Base-by-base conservation (phyloP, 1,140 invertebrate species). In the Anastrepha ludens region DNA sequence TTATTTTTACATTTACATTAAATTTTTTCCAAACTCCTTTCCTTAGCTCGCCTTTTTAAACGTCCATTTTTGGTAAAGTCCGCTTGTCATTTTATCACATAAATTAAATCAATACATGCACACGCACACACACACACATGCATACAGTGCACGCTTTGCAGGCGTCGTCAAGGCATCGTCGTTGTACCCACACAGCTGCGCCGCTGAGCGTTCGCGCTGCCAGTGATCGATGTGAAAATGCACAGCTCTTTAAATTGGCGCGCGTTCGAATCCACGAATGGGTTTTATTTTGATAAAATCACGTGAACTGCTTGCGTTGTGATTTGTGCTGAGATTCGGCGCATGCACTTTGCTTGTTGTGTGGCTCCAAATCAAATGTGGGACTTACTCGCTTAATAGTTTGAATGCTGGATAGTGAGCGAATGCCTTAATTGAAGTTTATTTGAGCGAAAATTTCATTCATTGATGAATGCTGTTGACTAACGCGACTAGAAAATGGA, bases 381-480 rank as follows among this genome's bases (percentile, higher is more conserved):
- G 74, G 74, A 81, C 55, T 81, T 70, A 44, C 50, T 55, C 8
- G 6, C 67, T 81, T 81, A 55, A 17, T 55, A 17, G 47, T 55
- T 81, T 29, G 29, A 29, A 29, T 29, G 29, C 29, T 81, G 6
- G 47, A 81, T 55, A 81, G 55, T 20, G 50, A 55, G 74, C 55
- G 47, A 81, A 81, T 81, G 74, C 74, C 74, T 81, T 81, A 81
- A 81, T 81, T 81, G 74, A 81, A 29, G 74, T 81, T 5, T 29
- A 67, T 29, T 81, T 17, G 41, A 74, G 13, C 39, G 70, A 81
- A 81, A 81, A 17, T 81, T 81, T 58, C 50, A 81, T 81, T 81
- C 74, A 81, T 81, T 81, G 47, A 81, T 81, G 74, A 81, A 81
- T 81, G 74, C 20, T 47, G 55, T 2, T 58, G 74, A 9, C 50